These are phyloP conservation scores for Liolophura sinensis DNA, from an alignment of 1,140 invertebrate genomes.

Conservation along the genomic window DNA sequence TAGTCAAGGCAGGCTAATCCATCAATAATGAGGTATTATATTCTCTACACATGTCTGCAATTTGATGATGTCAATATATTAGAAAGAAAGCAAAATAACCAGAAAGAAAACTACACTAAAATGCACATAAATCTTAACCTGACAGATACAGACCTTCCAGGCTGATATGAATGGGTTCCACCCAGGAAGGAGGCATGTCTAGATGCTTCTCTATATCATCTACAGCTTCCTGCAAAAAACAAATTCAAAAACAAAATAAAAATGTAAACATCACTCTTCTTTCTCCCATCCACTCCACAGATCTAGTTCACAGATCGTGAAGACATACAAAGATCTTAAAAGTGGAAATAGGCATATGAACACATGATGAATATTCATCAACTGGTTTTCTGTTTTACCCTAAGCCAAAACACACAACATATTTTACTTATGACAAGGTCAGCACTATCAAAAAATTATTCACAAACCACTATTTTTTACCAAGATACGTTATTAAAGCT, in stretches of 20 bases:
- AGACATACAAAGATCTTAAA: too few species aligned
- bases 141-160: neutral
- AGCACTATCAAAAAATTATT: neutral
- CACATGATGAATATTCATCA: too few species aligned
- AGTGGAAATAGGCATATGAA: too few species aligned
- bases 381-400: too few species aligned
- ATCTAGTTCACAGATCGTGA: neutral
- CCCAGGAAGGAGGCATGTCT: slow-evolving; percentile 81
- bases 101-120: neutral
- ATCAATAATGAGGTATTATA: too few species aligned
- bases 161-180: slow-evolving; percentile 64
- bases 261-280: neutral
- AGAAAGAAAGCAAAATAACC: too few species aligned
- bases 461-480: neutral
- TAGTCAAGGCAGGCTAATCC: too few species aligned
- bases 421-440: too few species aligned
- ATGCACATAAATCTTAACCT: neutral
- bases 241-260: neutral
- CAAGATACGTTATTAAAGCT: neutral
- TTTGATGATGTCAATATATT: too few species aligned
- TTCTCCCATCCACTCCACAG: neutral
- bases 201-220: slow-evolving; percentile 60
- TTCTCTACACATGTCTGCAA: too few species aligned
- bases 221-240: slow-evolving; percentile 62
- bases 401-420: too few species aligned